A percentile compares a stretch with the other conserved stretches of the same genome.
Conservation (phyloP, 2,888 invertebrate species). For the Heliconius aoede region DNA sequence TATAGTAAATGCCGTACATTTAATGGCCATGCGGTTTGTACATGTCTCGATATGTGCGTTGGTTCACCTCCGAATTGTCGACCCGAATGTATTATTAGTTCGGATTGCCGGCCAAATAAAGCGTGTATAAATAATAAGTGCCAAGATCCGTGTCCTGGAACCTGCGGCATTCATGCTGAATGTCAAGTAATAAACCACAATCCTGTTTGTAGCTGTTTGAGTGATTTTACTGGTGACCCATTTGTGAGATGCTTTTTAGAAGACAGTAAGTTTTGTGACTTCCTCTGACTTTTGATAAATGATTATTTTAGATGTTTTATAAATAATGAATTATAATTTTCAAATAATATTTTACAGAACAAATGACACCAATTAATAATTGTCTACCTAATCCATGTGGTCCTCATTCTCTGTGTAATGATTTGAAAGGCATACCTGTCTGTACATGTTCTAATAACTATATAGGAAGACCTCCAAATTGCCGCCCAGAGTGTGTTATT, state of each 20-base stretch:
- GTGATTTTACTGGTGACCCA: constrained; percentile 89
- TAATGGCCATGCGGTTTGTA: constrained; percentile 89
- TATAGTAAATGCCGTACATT: constrained; percentile 89
- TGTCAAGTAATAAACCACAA: constrained; percentile 92
- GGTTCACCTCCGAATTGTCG: constrained; percentile 90
- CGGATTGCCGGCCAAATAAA: constrained; percentile 89
- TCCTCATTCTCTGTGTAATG: constrained; percentile 89
- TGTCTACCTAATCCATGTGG: constrained; percentile 91
- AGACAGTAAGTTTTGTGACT: constrained; percentile 82
- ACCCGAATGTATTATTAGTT: constrained; percentile 90
- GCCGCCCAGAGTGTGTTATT: constrained; percentile 89
- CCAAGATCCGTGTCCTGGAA: constrained; percentile 89
- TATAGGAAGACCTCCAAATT: constrained; percentile 90
- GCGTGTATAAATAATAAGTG: constrained; percentile 92
- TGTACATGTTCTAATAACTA: constrained; percentile 90
- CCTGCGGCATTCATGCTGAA: constrained; percentile 89
- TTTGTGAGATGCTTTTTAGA: constrained; percentile 87
- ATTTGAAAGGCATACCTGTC: constrained; percentile 86
- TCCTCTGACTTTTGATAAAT: too few species aligned
- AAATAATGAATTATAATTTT: constrained; percentile 19
- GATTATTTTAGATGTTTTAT: constrained; percentile 28
- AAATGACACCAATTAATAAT: constrained; percentile 79
- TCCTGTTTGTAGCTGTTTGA: constrained; percentile 89
- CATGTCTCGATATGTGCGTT: constrained; percentile 88
- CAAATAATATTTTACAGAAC: constrained; percentile 63